These are phyloP conservation scores for Anaspis maculata DNA, from an alignment of 2,888 invertebrate species.

Conservation along the genomic window DNA sequence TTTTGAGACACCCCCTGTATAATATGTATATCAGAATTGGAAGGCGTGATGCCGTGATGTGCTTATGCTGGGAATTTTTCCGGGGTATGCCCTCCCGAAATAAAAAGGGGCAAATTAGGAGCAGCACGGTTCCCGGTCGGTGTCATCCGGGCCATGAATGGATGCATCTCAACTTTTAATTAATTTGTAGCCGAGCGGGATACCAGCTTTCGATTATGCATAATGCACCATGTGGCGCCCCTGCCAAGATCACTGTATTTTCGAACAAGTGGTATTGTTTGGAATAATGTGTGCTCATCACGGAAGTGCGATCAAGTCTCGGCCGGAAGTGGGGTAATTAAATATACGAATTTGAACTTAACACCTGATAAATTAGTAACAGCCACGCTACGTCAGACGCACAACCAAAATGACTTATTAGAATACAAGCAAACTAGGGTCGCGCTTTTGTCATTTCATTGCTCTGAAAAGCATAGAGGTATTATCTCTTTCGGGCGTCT, in stretches of 20 bases:
- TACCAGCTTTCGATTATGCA: constrained; percentile 35
- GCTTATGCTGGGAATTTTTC: too few relatives aligned
- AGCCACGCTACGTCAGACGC: constrained; percentile 25
- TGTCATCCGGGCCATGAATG: constrained; percentile 22
- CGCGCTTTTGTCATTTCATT: constrained; percentile 1
- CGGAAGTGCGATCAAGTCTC: constrained; percentile 31
- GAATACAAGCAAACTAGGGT: constrained; percentile 15
- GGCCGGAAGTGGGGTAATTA: constrained; percentile 35
- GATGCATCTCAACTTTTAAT: constrained; percentile 32
- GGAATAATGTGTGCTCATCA: constrained; percentile 33
- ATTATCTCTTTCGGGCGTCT: too few relatives aligned
- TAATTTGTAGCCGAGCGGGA: constrained; percentile 33
- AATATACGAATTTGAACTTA: constrained; percentile 32
- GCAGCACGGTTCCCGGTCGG: constrained; percentile 20
- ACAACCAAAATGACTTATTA: constrained; percentile 26
- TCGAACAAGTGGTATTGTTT: constrained; percentile 38
- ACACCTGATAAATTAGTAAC: constrained; percentile 38
- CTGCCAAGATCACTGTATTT: too few relatives aligned
- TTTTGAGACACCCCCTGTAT: too few relatives aligned
- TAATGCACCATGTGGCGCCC: constrained; percentile 36
- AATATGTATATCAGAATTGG: too few relatives aligned
- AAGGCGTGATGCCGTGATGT: too few relatives aligned
- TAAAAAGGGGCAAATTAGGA: constrained; percentile 15
- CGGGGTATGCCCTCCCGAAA: too few relatives aligned
- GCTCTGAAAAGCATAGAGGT: too few relatives aligned